Base-by-base conservation (phyloP, 2,888 invertebrate species). In the Leptopilina syphax region DNA sequence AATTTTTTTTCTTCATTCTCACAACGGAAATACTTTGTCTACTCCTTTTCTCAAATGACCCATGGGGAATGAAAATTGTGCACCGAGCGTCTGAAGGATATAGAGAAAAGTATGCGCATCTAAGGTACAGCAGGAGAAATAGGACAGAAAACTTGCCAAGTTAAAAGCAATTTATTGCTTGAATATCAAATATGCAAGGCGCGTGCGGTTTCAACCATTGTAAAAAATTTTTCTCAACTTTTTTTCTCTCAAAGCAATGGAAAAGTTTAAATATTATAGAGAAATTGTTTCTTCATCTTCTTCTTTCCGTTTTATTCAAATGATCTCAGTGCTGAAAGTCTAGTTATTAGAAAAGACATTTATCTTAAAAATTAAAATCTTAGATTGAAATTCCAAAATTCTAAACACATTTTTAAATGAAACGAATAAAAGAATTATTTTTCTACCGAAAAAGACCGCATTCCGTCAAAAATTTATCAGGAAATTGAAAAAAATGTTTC, bases 151-250 rank as follows among this genome's bases (percentile, higher is more conserved):
- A 57, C 73, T 57, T 73, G 54, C 13, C 9, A 34, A 73, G 73
- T 73, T 73, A 73, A 73, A 73, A 57, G 9, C 73, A 41, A 73
- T 73, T 73, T 54, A 57, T n/a, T 27, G 13, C 3, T 24, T 73
- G 57, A 57, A 73, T 57, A 73, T 70, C 50, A 50, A 50, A 70
- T 44, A 50, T 70, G 47, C 47, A 24, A 1, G 10, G 50, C 8
- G 44, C 44, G 68, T 47, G 47, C n/a, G 60, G 60, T 50, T 70
- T 73, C 27, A 12, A 10, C 44, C 44, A 18, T n/a, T 24, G 50
- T 50, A 70, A 50, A 50, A 12, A 12, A 2, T 50, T 50, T 50
- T 50, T 70, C 6, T 24, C 4, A 70, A 50, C 68, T 24, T 18
- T n/a, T 18, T 18, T 18, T 18, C 18, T 18, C 18, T 18, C 18